Conservation (phyloP, 2,113 vertebrate genomes). For the Piaya cayana region DNA sequence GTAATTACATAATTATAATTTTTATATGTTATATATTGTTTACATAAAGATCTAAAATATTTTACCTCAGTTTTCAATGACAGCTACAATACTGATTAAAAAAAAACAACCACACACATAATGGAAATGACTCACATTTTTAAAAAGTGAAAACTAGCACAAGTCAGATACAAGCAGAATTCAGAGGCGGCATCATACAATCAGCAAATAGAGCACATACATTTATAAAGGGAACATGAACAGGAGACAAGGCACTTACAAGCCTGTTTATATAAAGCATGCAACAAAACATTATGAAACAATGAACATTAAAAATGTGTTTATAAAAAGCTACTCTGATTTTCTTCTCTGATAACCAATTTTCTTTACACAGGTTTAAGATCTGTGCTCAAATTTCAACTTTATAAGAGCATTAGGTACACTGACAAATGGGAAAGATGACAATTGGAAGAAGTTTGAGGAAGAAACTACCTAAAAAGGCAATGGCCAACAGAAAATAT, state of each 20-base stretch:
- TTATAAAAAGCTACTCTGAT: not conserved
- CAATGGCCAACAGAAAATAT: not conserved
- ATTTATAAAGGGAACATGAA: not conserved
- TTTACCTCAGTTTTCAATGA: not conserved
- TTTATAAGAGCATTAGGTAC: not conserved
- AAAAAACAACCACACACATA: not conserved
- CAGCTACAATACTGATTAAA: not conserved
- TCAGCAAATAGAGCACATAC: not conserved
- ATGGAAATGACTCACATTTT: not conserved
- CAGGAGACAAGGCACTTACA: not conserved
- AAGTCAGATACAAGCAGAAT: not conserved
- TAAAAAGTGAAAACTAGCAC: not conserved
- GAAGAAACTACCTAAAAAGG: not conserved
- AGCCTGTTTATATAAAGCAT: not conserved
- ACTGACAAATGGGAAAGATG: not conserved
- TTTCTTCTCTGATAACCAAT: not conserved
- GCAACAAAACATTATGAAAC: not conserved
- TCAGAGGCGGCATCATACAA: not conserved
- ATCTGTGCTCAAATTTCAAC: not conserved
- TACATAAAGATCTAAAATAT: not conserved
- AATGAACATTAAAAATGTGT: not conserved
- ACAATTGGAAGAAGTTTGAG: not conserved
- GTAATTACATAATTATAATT: no score
- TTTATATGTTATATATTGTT: no score
- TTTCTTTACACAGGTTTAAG: not conserved